Conservation (phyloP, 2,113 vertebrate genomes). For the Eulemur rufifrons region DNA sequence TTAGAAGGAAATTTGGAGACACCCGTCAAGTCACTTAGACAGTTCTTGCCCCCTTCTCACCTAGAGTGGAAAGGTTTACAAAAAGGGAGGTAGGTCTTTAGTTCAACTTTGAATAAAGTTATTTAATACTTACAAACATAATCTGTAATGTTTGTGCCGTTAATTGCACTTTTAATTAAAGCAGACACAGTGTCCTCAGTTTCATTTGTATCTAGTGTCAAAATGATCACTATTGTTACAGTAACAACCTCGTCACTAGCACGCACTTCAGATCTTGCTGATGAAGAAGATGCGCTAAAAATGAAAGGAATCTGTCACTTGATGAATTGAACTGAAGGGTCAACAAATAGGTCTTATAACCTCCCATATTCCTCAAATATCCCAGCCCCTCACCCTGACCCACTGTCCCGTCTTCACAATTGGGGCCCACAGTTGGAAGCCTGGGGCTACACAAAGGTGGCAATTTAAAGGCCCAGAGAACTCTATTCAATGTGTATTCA, state of each 20-base stretch:
- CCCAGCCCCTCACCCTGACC: too few relatives aligned
- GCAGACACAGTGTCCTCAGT: rapidly evolving
- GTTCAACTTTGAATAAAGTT: neutral
- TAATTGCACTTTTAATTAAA: rapidly evolving
- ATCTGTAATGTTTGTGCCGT: rapidly evolving
- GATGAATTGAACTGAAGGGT: neutral
- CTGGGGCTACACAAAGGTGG: neutral
- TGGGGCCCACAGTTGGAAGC: neutral
- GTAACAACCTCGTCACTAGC: rapidly evolving
- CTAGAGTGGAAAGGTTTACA: neutral
- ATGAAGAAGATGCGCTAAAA: neutral
- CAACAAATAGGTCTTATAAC: neutral
- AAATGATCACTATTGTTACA: conserved; percentile 66
- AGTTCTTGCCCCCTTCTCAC: neutral
- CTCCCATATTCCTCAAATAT: neutral
- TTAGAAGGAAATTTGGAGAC: neutral
- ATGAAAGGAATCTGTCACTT: conserved; percentile 37
- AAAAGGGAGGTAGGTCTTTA: neutral
- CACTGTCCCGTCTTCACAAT: neutral
- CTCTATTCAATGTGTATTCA: neutral
- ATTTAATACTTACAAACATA: neutral
- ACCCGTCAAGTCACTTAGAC: neutral
- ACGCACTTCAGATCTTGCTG: conserved; percentile 14
- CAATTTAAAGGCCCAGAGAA: neutral
- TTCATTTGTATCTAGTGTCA: rapidly evolving